phyloP scores from a whole-genome alignment of 2,113 vertebrate genomes.

The Pontoporia blainvillei region DNA sequence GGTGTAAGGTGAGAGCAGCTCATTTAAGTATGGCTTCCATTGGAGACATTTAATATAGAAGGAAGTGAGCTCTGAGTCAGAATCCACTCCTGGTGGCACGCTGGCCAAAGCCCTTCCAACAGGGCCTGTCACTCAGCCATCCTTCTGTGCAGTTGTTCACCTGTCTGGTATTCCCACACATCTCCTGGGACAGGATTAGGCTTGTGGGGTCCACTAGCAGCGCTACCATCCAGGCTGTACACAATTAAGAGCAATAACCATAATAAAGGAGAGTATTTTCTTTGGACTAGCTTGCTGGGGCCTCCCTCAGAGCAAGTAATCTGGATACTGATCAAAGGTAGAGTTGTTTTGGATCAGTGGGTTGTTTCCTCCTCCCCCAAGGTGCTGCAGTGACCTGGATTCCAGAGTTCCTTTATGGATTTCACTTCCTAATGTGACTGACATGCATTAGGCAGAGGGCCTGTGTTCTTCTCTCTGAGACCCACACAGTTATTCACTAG shows the following conservation, averaged over 20 bases:
- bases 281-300: neutral
- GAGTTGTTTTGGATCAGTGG: neutral
- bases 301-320: neutral
- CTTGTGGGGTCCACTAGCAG: neutral
- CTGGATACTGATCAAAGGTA: neutral
- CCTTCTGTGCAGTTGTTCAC: neutral
- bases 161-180: neutral
- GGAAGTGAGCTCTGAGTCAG: neutral
- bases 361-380: neutral
- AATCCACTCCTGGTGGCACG: neutral
- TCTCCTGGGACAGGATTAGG: neutral
- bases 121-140: neutral
- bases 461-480: neutral
- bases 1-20: neutral
- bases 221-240: neutral
- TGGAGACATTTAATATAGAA: neutral
- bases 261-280: neutral
- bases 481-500: accelerated
- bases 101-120: neutral
- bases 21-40: neutral
- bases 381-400: neutral
- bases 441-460: neutral
- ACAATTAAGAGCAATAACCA: neutral
- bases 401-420: neutral
- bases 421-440: neutral